phyloP scores from a whole-genome alignment of 2,797 vertebrate species.

The Chloroceryle amazona region DNA sequence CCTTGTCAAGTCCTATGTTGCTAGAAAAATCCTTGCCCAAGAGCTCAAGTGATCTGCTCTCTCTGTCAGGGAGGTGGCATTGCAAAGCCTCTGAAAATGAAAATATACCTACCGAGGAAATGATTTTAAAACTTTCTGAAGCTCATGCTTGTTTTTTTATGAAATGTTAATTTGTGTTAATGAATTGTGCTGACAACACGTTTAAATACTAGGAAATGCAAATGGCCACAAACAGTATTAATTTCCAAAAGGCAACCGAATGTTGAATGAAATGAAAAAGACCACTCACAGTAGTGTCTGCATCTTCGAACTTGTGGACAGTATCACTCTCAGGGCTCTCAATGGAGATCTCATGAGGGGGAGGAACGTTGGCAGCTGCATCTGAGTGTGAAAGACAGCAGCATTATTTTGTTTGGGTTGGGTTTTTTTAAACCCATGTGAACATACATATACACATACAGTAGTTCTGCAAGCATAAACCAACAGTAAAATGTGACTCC shows the following conservation, averaged over 20 bases:
- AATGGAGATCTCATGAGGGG: slow-evolving; percentile 62
- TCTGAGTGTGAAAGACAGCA: slow-evolving; percentile 63
- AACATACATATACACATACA: not conserved
- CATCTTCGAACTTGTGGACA: slow-evolving; percentile 42
- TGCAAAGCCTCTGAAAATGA: not conserved
- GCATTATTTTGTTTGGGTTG: not conserved
- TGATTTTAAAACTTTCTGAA: not conserved
- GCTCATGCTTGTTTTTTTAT: not conserved
- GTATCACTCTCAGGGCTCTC: slow-evolving; percentile 45
- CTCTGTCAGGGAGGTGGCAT: not conserved
- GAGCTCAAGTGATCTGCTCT: not conserved
- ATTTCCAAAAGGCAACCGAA: not conserved
- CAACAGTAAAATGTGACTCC: not conserved
- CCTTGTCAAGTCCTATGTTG: not conserved
- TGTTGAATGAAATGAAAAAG: not conserved
- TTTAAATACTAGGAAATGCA: not conserved
- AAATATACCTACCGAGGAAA: not conserved
- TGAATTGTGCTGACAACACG: not conserved
- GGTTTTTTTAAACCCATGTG: not conserved
- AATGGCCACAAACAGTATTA: not conserved
- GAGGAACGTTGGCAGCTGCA: slow-evolving; percentile 60
- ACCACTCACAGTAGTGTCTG: slow-evolving; percentile 82
- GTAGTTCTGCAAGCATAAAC: not conserved
- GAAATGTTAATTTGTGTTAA: not conserved
- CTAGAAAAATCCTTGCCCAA: not conserved